A percentile compares a stretch with the other conserved stretches of the same genome.
These are phyloP conservation scores for Girardinus metallicus DNA, from an alignment of 2,797 vertebrate genomes.

Conservation along the genomic window DNA sequence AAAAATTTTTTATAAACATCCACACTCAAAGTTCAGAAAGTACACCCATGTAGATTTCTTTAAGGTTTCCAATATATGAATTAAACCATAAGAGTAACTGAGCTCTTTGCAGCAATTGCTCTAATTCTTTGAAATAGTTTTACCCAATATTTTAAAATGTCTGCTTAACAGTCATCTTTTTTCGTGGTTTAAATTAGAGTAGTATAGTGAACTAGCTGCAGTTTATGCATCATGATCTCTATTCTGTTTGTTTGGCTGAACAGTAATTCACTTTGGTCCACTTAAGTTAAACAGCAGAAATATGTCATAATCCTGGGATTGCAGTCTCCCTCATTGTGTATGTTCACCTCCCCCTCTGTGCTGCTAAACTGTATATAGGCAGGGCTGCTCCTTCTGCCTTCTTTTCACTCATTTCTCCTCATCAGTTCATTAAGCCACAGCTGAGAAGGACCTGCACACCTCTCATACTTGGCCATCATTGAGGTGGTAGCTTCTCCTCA, in stretches of 20 bases:
- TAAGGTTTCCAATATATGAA: neutral
- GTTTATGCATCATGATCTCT: neutral
- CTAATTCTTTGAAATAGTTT: neutral
- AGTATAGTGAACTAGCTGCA: neutral
- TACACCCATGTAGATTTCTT: neutral
- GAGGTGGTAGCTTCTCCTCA: neutral
- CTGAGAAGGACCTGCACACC: neutral
- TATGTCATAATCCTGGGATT: neutral
- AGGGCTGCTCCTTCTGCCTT: neutral
- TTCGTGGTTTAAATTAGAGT: neutral
- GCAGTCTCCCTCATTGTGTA: neutral
- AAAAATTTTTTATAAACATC: neutral
- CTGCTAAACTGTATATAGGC: neutral
- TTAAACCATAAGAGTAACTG: neutral
- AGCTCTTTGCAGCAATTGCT: neutral
- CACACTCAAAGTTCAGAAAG: neutral
- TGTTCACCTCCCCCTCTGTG: neutral
- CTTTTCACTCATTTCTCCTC: slow-evolving; percentile 1
- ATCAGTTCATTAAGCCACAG: neutral
- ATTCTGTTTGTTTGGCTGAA: neutral
- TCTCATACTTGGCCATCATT: neutral
- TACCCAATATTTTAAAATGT: neutral
- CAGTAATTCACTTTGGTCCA: neutral
- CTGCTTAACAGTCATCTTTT: neutral
- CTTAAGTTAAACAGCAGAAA: neutral